Conservation (phyloP, 2,888 invertebrate genomes). For the Luffia ferchaultella region DNA sequence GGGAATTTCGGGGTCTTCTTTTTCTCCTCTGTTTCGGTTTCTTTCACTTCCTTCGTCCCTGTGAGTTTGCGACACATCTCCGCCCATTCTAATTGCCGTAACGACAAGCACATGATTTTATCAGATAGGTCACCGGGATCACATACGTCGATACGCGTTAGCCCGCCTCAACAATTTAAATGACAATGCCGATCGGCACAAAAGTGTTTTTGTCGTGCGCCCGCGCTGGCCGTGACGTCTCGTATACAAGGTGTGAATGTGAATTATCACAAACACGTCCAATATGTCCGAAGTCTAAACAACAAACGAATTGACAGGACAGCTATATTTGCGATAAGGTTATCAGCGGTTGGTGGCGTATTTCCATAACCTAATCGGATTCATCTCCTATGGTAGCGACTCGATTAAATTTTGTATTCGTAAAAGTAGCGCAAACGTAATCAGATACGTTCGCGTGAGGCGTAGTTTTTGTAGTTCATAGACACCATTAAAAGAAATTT, state of each 20-base stretch:
- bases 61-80: conserved; percentile 40
- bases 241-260: conserved; percentile 24
- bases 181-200: conserved; percentile 3
- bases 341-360: no score
- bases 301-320: background rate
- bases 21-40: conserved; percentile 26
- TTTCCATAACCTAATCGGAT: no score
- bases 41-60: conserved; percentile 30
- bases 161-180: conserved; percentile 1
- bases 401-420: no score
- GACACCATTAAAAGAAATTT: no score
- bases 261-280: background rate
- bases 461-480: no score
- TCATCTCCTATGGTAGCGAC: no score
- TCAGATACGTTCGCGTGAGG: no score
- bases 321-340: background rate
- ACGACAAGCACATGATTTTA: conserved; percentile 42
- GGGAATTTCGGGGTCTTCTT: conserved; percentile 71
- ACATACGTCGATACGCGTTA: conserved; percentile 1
- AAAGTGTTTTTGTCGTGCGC: conserved; percentile 23
- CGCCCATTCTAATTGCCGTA: conserved; percentile 50
- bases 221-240: conserved; percentile 26
- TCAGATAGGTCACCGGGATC: background rate
- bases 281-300: background rate
- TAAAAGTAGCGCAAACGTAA: no score